These are phyloP conservation scores for Stenoptilia bipunctidactyla DNA, from an alignment of 2,888 invertebrate species.

Conservation along the genomic window DNA sequence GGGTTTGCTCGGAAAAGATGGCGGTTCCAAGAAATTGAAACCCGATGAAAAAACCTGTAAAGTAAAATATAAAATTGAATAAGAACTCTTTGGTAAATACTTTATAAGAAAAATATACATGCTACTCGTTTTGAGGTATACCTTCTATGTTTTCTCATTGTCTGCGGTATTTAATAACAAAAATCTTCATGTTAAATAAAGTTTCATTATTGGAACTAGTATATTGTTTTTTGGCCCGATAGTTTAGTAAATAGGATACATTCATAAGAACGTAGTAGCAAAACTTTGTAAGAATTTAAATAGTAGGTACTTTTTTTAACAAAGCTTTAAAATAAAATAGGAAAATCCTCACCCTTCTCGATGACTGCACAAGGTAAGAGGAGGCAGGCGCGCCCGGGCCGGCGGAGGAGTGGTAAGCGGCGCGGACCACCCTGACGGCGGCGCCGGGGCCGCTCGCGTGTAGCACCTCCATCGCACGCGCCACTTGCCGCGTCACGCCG, in stretches of 20 bases:
- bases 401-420: constrained; percentile 62
- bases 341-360: constrained; percentile 43
- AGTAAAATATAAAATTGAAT: too few species aligned
- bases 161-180: too few species aligned
- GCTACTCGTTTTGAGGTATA: too few species aligned
- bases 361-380: constrained; percentile 57
- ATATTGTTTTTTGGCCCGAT: background rate
- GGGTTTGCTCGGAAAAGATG: constrained; percentile 38
- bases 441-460: constrained; percentile 78
- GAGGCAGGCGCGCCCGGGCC: constrained; percentile 50
- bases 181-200: too few species aligned
- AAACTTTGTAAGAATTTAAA: too few species aligned
- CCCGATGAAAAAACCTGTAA: constrained; percentile 61
- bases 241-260: constrained; percentile 4
- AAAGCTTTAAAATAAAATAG: too few species aligned
- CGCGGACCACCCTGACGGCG: constrained; percentile 78
- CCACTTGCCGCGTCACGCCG: constrained; percentile 62
- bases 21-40: constrained; percentile 43
- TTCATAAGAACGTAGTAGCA: too few species aligned
- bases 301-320: too few species aligned
- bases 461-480: constrained; percentile 76
- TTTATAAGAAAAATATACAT: too few species aligned
- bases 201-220: constrained; percentile 1
- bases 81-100: too few species aligned
- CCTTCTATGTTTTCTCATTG: too few species aligned